phyloP scores from a whole-genome alignment of 1,140 invertebrate genomes.

The Cherax destructor region DNA sequence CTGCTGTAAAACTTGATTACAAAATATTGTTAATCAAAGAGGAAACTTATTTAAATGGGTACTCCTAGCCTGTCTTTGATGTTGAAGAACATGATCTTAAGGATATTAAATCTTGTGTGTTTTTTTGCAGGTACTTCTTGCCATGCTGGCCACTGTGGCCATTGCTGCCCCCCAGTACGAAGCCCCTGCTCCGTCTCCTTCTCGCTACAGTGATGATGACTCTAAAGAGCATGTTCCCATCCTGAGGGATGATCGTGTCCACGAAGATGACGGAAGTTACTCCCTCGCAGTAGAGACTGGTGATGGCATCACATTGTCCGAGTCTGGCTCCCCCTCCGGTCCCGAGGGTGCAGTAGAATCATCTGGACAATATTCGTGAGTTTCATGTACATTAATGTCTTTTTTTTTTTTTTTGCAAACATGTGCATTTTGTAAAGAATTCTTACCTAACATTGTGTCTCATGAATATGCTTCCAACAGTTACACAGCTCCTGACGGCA shows the following conservation, averaged over 20 bases:
- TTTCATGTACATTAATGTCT: neutral
- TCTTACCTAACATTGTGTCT: neutral
- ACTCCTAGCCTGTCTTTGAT: no score
- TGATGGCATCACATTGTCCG: neutral
- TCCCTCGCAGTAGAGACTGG: neutral
- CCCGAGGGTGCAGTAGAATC: neutral
- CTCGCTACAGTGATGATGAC: neutral
- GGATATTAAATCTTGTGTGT: no score
- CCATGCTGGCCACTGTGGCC: neutral
- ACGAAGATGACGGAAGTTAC: neutral
- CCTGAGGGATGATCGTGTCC: neutral
- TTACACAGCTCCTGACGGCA: conserved; percentile 49
- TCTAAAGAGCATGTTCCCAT: neutral
- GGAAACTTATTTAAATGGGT: no score
- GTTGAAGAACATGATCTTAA: no score
- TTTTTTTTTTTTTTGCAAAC: no score
- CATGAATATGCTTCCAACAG: neutral
- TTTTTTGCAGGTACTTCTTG: no score
- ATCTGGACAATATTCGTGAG: neutral
- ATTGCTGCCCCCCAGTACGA: neutral
- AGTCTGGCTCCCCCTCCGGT: neutral
- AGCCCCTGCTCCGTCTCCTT: no score
- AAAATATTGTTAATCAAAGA: no score
- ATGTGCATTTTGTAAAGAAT: neutral
- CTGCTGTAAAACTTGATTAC: no score